A percentile compares a stretch with the other conserved stretches of the same genome.
Evolutionary conservation across 2,113 vertebrate genomes (phyloP).

Genomic region (Oncorhynchus keta): DNA sequence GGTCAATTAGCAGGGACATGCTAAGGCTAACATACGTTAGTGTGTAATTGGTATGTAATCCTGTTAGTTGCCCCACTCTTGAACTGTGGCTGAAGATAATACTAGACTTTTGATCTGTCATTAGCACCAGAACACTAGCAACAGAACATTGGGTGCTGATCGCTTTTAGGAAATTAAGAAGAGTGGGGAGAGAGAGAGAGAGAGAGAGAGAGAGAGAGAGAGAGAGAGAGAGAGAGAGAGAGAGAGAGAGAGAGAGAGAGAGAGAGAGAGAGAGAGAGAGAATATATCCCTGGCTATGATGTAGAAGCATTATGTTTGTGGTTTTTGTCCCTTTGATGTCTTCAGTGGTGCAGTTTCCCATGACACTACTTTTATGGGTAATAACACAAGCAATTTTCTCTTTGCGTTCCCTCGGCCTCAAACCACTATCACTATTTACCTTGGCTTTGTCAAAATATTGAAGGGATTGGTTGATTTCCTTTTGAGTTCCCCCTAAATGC

Average conservation of each 20-base stretch:
- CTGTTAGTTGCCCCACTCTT: slow-evolving; percentile 9
- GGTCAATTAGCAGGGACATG: slow-evolving; percentile 54
- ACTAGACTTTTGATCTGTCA: slow-evolving; percentile 49
- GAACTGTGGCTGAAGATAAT: slow-evolving; percentile 35
- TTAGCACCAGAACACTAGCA: slow-evolving; percentile 28
- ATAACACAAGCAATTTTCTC: not conserved
- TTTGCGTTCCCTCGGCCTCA: not conserved
- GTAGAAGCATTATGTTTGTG: not conserved
- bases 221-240: too few relatives aligned
- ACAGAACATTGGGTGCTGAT: slow-evolving; percentile 15
- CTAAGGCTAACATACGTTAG: slow-evolving; percentile 30
- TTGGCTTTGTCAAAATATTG: not conserved
- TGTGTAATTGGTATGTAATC: slow-evolving; percentile 44
- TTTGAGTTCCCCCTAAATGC: not conserved
- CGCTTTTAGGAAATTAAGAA: slow-evolving; percentile 1
- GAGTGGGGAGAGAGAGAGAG: not conserved
- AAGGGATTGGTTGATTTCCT: not conserved
- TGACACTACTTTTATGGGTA: not conserved
- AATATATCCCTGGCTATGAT: too few relatives aligned
- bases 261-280: too few relatives aligned
- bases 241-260: too few relatives aligned
- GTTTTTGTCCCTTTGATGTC: not conserved
- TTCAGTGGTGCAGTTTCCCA: not conserved
- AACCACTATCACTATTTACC: not conserved
- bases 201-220: too few relatives aligned